Conservation (phyloP, 2,113 vertebrate species). For the Poecile atricapillus region DNA sequence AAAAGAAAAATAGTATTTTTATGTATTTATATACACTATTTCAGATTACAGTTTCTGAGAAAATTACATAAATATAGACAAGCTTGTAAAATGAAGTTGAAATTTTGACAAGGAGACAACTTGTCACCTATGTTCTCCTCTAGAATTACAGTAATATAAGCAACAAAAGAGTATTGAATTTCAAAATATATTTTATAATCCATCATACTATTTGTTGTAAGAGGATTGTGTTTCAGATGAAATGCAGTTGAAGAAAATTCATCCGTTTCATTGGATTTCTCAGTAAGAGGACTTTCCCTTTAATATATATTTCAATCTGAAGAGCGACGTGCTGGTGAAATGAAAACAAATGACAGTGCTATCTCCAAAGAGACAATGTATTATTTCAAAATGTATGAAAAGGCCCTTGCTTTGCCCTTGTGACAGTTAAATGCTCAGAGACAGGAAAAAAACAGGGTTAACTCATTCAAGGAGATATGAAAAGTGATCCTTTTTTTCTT, state of each 20-base stretch:
- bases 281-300: conserved; percentile 56
- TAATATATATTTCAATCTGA: conserved; percentile 77
- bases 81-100: conserved; percentile 38
- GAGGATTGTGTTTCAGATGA: conserved; percentile 30
- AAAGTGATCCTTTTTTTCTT: background rate
- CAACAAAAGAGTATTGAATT: conserved; percentile 11
- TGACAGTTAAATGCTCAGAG: conserved; percentile 61
- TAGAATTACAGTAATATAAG: conserved; percentile 26
- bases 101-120: background rate
- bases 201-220: background rate
- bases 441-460: conserved; percentile 33
- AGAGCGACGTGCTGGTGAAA: conserved; percentile 57
- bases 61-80: conserved; percentile 32
- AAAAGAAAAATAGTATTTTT: background rate
- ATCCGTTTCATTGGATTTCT: conserved; percentile 37
- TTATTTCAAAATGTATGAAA: conserved; percentile 74
- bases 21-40: background rate
- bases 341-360: conserved; percentile 75
- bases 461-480: conserved; percentile 35
- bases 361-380: conserved; percentile 64
- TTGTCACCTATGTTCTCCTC: background rate
- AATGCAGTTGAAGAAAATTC: conserved; percentile 56
- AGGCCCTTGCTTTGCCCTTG: conserved; percentile 34
- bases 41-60: background rate
- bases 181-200: conserved; percentile 50